phyloP scores from a whole-genome alignment of 2,888 invertebrate genomes.

The Itoplectis maculator region DNA sequence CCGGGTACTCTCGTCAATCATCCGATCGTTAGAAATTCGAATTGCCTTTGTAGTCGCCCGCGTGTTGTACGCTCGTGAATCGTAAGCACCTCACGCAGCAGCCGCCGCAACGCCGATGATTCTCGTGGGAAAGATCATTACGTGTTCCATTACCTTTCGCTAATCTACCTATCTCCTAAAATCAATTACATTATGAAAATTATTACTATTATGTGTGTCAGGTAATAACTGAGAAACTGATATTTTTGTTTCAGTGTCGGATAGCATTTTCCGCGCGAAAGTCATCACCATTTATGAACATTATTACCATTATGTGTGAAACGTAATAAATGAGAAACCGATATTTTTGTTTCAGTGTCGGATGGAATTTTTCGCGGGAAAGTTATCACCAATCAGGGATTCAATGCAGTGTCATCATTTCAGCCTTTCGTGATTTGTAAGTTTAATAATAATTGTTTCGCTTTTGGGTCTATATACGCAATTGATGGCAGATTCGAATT shows the following conservation, averaged over 20 bases:
- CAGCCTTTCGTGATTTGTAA: slow-evolving; percentile 4
- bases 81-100: background rate
- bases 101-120: background rate
- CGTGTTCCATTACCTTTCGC: background rate
- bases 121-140: slow-evolving; percentile 27
- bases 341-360: background rate
- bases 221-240: background rate
- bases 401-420: background rate
- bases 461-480: background rate
- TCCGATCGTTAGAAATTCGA: slow-evolving; percentile 37
- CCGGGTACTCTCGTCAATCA: slow-evolving; percentile 27
- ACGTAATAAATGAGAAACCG: background rate
- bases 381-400: background rate
- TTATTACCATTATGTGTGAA: background rate
- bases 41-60: slow-evolving; percentile 1
- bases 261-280: background rate
- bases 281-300: background rate
- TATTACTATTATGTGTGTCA: background rate
- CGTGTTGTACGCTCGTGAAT: background rate
- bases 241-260: background rate
- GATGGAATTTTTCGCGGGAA: background rate
- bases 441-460: slow-evolving; percentile 3
- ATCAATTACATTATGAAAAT: background rate
- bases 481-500: background rate
- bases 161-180: background rate